Evolutionary conservation across 2,888 invertebrate genomes (phyloP), one percentile per base, ranked within the genome.

Genomic region (Diarsia mendica): DNA sequence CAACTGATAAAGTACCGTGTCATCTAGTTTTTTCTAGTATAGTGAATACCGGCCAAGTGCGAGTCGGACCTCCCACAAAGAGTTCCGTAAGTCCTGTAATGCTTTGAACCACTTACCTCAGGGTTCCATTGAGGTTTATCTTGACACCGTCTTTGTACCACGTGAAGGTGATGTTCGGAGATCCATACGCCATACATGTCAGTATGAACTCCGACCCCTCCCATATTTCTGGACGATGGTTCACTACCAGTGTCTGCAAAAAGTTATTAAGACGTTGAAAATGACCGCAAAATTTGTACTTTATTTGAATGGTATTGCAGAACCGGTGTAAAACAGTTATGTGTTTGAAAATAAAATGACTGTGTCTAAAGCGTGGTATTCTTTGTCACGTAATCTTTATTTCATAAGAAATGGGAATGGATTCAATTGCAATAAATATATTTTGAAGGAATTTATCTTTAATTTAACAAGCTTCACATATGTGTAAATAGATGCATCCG

Each of bases 111-210:
- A n/a, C 81, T 96, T 94, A 95, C 98, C 98, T 98, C 66, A 97
- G 97, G 20, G 98, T 97, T 85, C 97, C 97, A 81, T 98, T 97
- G 87, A 97, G 97, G 93, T 98, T 98, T 79, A 98, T 97, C 86
- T 97, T 97, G 84, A 97, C 96, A 11, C 98, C 98, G 90, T 98
- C 98, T 93, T 98, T 98, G 95, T 97, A 98, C 98, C 98, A 98
- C 51, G 97, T 97, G 92, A 98, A 98, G 73, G 96, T 97, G 90
- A 98, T 98, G 84, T 97, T 97, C 0, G 98, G 97, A 64, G 98
- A 98, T 70, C 98, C 98, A 90, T 98, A 97, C 33, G 98, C 98
- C 85, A 97, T 97, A 90, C 98, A 98, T 70, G 98, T 98, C 83
- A 98, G 95, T 87, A 98, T 97, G 89, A 98, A 98, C 92, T 98